Evolutionary conservation across 2,797 vertebrate genomes (phyloP), one percentile per base, ranked within the genome.

Genomic region (Melopsittacus undulatus): DNA sequence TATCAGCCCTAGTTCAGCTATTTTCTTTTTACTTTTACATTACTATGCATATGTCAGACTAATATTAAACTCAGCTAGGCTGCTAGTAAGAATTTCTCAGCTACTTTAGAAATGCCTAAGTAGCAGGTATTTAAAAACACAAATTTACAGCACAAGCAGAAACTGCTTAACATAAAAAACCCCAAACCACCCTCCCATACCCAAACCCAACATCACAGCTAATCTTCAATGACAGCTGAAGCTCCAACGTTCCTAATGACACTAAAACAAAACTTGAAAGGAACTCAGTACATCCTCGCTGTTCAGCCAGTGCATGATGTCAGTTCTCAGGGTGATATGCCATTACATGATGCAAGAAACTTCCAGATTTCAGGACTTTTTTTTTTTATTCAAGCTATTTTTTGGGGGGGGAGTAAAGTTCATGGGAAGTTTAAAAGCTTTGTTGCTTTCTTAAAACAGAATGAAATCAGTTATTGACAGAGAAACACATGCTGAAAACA

Each of bases 51-150:
- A 70, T 42, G 46, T 66, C 80, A 90, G 83, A 94, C 77, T 78
- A 49, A 38, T 34, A 72, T 54, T 1, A 1, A 92, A 91, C 57
- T 91, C 90, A 46, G 40, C 29, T 82, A 73, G 54, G 73, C 74
- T 79, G 54, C 40, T 79, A 40, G 42, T 46, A 63, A 3, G 34
- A 77, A 83, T 66, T 91, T 74, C 51, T 75, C 82, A 63, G 40
- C 57, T 91, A 15, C 34, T 92, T 79, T 59, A 63, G 46, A 91
- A 83, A 78, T 73, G 27, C 22, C 78, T 69, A 81, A 90, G 75
- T 54, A 81, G n/a, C 32, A 86, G 17, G 15, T 59, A 83, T 81
- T 78, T 79, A 80, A 78, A 90, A 73, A 78, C 51, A 69, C 38
- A 81, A 78, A 38, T 22, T 62, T 46, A 29, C 9, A 66, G 18